phyloP scores from a whole-genome alignment of 2,113 vertebrate genomes.

The Probosciger aterrimus region DNA sequence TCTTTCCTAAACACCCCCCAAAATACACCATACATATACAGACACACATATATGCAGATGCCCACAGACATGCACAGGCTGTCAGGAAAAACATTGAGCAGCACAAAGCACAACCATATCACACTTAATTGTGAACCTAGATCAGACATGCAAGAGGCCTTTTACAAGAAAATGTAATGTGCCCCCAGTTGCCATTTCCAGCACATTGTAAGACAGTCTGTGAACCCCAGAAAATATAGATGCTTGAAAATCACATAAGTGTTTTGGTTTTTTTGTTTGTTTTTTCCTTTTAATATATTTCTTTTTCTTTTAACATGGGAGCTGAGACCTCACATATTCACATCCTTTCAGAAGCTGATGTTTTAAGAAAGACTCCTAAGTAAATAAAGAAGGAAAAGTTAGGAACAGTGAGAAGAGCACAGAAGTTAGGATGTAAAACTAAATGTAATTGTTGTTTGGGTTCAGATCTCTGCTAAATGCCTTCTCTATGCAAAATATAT shows the following conservation, averaged over 20 bases:
- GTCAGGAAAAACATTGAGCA: background rate
- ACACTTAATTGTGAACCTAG: background rate
- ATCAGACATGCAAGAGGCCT: background rate
- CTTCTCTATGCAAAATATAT: background rate
- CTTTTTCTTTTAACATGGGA: background rate
- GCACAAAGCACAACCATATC: rapidly evolving
- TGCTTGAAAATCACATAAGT: background rate
- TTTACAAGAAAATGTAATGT: background rate
- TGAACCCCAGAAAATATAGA: background rate
- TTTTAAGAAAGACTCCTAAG: background rate
- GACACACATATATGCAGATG: background rate
- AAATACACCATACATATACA: background rate
- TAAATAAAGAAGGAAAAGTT: background rate
- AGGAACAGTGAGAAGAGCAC: background rate
- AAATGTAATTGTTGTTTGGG: background rate
- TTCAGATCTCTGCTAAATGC: background rate
- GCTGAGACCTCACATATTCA: background rate
- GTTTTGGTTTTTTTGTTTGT: background rate
- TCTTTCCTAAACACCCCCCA: background rate
- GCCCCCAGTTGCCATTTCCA: background rate
- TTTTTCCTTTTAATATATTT: background rate
- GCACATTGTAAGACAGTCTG: background rate
- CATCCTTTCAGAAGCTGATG: background rate
- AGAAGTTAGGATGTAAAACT: background rate
- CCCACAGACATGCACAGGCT: rapidly evolving